Evolutionary conservation across 2,113 vertebrate species (phyloP).

Genomic region (Oceanodroma tethys): DNA sequence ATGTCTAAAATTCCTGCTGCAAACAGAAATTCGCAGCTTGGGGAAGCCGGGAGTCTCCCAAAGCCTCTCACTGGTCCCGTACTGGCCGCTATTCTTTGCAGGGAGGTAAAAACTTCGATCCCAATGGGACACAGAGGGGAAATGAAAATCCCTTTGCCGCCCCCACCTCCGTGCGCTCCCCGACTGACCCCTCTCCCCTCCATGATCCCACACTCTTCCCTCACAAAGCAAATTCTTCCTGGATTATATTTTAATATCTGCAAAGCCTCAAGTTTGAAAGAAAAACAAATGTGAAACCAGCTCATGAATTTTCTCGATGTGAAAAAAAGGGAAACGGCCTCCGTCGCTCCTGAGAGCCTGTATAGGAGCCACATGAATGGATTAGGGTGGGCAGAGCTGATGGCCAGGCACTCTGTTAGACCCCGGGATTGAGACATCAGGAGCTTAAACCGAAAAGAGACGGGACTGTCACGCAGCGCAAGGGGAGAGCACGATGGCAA

Average conservation of each 20-base stretch:
- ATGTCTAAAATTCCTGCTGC: background rate
- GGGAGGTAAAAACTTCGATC: constrained; percentile 8
- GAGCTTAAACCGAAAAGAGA: background rate
- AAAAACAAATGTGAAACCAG: constrained; percentile 42
- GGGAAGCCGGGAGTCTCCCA: background rate
- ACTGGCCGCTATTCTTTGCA: constrained; percentile 24
- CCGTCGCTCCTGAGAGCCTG: background rate
- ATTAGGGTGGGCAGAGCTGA: background rate
- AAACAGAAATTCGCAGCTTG: background rate
- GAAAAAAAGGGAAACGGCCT: background rate
- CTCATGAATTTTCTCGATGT: constrained; percentile 9
- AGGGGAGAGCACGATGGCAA: background rate
- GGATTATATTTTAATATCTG: constrained; percentile 65
- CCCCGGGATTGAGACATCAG: background rate
- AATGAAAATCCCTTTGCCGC: constrained; percentile 32
- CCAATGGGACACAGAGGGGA: constrained; percentile 26
- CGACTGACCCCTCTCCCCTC: background rate
- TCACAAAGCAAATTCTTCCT: constrained; percentile 49
- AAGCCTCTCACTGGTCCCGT: background rate
- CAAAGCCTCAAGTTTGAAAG: constrained; percentile 59
- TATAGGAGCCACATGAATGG: background rate
- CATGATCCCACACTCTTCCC: constrained; percentile 23
- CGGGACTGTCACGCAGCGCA: rapidly evolving
- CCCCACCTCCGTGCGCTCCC: background rate
- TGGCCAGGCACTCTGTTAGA: background rate